Evolutionary conservation across 2,888 invertebrate genomes (phyloP).

Genomic region (Autographa gamma): DNA sequence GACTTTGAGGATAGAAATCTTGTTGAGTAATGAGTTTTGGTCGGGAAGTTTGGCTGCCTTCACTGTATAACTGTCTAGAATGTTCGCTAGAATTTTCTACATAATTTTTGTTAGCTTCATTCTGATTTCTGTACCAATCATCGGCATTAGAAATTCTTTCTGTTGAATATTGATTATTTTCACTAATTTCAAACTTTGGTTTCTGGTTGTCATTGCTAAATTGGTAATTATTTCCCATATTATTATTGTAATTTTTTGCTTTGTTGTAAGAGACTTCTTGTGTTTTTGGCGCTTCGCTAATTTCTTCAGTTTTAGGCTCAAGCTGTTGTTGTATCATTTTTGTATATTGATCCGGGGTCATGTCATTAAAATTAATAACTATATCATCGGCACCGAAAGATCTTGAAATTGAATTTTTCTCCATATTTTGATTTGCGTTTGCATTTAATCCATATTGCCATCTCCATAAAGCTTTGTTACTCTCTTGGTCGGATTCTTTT

Average conservation of each 20-base stretch:
- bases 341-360: constrained; percentile 82
- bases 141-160: constrained; percentile 24
- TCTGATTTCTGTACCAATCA: constrained; percentile 27
- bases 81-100: constrained; percentile 14
- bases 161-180: constrained; percentile 35
- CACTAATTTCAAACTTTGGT: constrained; percentile 23
- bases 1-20: constrained; percentile 71
- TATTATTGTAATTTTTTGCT: constrained; percentile 40
- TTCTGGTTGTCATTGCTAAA: constrained; percentile 32
- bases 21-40: constrained; percentile 72
- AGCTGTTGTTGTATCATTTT: constrained; percentile 78
- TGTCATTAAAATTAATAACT: constrained; percentile 82
- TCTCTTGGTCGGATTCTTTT: constrained; percentile 78
- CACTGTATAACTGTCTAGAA: constrained; percentile 18
- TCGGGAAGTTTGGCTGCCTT: constrained; percentile 45
- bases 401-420: constrained; percentile 82
- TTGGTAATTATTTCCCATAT: constrained; percentile 33
- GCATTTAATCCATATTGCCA: constrained; percentile 84
- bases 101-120: constrained; percentile 21
- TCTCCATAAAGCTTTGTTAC: constrained; percentile 81
- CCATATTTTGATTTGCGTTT: constrained; percentile 70
- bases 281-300: constrained; percentile 36
- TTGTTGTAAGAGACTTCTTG: constrained; percentile 33
- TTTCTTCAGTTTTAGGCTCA: constrained; percentile 60
- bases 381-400: constrained; percentile 82